phyloP scores from a whole-genome alignment of 2,797 vertebrate species.

The Gymnocypris eckloni region DNA sequence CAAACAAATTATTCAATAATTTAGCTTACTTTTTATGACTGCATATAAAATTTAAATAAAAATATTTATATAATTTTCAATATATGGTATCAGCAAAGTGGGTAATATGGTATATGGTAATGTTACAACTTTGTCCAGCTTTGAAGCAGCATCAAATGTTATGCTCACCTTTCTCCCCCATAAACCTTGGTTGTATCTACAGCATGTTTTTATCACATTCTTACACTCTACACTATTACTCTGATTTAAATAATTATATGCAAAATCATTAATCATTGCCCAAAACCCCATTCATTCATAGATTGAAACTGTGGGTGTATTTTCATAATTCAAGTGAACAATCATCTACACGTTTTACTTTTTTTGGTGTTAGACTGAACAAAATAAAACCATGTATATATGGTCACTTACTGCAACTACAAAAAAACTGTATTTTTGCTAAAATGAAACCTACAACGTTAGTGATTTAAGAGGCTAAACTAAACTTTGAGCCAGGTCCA shows the following conservation, averaged over 20 bases:
- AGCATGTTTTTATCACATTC: slow-evolving; percentile 12
- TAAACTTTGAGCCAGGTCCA: background rate
- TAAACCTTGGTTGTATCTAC: slow-evolving; percentile 17
- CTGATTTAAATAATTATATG: slow-evolving; percentile 36
- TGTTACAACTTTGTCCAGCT: background rate
- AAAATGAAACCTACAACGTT: background rate
- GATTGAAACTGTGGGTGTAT: background rate
- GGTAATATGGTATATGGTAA: background rate
- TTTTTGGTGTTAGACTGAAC: background rate
- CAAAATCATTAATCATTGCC: slow-evolving; percentile 54
- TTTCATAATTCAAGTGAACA: background rate
- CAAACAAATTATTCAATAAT: too few species aligned
- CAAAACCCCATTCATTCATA: slow-evolving; percentile 18
- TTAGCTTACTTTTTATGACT: background rate
- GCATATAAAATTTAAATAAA: background rate
- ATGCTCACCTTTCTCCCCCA: background rate
- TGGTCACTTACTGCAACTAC: background rate
- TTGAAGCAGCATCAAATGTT: background rate
- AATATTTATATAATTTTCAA: background rate
- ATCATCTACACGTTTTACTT: background rate
- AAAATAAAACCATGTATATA: background rate
- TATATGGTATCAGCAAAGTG: background rate
- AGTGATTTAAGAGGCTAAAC: background rate
- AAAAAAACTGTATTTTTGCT: slow-evolving; percentile 1
- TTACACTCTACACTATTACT: slow-evolving; percentile 28